Conservation (phyloP, 2,888 invertebrate genomes). For the Pseudeuparius sepicola region DNA sequence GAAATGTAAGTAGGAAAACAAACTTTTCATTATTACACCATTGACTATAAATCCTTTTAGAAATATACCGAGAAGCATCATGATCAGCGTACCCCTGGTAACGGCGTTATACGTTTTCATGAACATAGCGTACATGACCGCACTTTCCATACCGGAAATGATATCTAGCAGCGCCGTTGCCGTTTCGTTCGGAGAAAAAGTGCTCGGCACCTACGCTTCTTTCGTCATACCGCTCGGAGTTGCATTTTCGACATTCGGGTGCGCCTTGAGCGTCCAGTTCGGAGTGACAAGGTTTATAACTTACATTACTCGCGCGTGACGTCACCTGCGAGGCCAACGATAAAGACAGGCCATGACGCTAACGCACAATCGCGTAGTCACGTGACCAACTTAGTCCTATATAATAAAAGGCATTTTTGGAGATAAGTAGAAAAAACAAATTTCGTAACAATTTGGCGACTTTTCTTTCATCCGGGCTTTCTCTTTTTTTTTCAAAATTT, state of each 20-base stretch:
- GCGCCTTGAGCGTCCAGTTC: conserved; percentile 68
- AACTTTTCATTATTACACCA: conserved; percentile 1
- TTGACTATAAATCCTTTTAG: conserved; percentile 39
- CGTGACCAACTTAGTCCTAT: no score
- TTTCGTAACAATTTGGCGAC: no score
- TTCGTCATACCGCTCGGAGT: conserved; percentile 68
- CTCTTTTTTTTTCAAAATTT: no score
- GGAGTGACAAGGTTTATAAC: conserved; percentile 66
- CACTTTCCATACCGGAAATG: conserved; percentile 62
- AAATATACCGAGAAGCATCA: conserved; percentile 70
- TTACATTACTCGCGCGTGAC: no score
- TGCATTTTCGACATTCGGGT: conserved; percentile 67
- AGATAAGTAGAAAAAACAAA: no score
- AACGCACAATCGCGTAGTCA: no score
- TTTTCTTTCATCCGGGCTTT: no score
- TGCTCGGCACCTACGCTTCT: conserved; percentile 54
- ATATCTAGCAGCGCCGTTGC: conserved; percentile 68
- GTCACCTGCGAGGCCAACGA: no score
- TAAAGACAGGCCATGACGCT: no score
- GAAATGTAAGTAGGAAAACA: conserved; percentile 50
- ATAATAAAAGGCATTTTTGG: no score
- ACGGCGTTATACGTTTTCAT: conserved; percentile 71
- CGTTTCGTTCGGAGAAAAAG: conserved; percentile 57
- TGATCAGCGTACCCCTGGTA: conserved; percentile 72
- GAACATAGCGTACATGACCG: conserved; percentile 82